phyloP scores from a whole-genome alignment of 2,113 vertebrate genomes.

The Synchiropus splendidus region DNA sequence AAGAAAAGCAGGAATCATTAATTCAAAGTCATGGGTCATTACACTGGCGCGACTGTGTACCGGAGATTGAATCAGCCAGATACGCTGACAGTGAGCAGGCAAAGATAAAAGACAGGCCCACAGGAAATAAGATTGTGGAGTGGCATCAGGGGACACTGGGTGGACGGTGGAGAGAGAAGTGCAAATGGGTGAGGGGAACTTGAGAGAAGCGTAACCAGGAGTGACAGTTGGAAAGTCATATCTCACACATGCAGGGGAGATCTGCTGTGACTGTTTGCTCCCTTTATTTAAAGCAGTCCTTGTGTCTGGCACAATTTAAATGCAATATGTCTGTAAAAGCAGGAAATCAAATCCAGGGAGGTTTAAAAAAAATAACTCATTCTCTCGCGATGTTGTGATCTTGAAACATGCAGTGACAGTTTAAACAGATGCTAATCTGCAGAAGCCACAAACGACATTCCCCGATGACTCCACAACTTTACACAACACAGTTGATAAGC shows the following conservation, averaged over 20 bases:
- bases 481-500: no score
- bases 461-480: no score
- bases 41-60: slow-evolving; percentile 25
- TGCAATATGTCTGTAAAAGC: no score
- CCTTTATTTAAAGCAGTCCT: slow-evolving; percentile 1
- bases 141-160: slow-evolving; percentile 24
- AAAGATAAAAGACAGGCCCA: slow-evolving; percentile 29
- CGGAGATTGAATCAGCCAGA: slow-evolving; percentile 54
- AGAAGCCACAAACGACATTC: no score
- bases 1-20: slow-evolving; percentile 1
- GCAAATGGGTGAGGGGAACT: slow-evolving; percentile 13
- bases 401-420: no score
- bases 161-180: slow-evolving; percentile 22
- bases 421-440: no score
- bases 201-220: slow-evolving; percentile 15
- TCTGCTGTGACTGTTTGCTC: slow-evolving; percentile 16
- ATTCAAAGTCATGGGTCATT: slow-evolving; percentile 1
- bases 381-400: no score
- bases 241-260: slow-evolving; percentile 17
- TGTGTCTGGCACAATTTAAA: no score
- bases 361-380: no score
- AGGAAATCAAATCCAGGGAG: no score
- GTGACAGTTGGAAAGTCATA: slow-evolving; percentile 32
- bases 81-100: slow-evolving; percentile 46
- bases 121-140: slow-evolving; percentile 47